A percentile compares a stretch with the other conserved stretches of the same genome.
Conservation (phyloP, 2,797 vertebrate genomes). For the Octomys mimax region DNA sequence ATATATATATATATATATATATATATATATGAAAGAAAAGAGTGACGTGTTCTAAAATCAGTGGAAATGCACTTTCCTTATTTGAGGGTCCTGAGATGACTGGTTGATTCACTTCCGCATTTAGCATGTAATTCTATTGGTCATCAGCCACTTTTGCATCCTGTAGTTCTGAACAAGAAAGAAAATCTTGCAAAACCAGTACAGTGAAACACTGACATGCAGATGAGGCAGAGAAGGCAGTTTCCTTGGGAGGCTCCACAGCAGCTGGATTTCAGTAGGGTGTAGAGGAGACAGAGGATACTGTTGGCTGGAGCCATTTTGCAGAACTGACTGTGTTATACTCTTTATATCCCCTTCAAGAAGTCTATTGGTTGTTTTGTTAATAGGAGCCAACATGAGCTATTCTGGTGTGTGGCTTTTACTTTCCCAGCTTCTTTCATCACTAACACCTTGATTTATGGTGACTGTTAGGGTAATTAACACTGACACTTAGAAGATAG, state of each 20-base stretch:
- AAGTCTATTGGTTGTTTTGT: not conserved
- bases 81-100: constrained; percentile 68
- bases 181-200: constrained; percentile 83
- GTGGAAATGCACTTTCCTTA: not conserved
- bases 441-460: constrained; percentile 48
- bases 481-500: constrained; percentile 42
- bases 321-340: not conserved
- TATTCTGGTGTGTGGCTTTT: not conserved
- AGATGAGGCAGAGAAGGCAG: constrained; percentile 49
- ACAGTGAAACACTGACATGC: not conserved
- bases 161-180: constrained; percentile 80
- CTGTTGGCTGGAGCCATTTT: constrained; percentile 8
- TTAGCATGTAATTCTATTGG: constrained; percentile 80
- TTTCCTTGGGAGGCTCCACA: not conserved
- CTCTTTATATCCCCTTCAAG: not conserved
- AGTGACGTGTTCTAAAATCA: constrained; percentile 47
- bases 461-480: constrained; percentile 22
- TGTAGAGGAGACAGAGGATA: not conserved
- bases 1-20: not conserved
- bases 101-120: constrained; percentile 76
- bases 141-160: constrained; percentile 74
- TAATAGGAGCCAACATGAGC: not conserved
- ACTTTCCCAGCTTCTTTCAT: constrained; percentile 40
- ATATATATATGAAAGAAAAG: not conserved
- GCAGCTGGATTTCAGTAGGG: not conserved